These are phyloP conservation scores for Geotrypetes seraphini DNA, from an alignment of 2,797 vertebrate species.

Conservation along the genomic window DNA sequence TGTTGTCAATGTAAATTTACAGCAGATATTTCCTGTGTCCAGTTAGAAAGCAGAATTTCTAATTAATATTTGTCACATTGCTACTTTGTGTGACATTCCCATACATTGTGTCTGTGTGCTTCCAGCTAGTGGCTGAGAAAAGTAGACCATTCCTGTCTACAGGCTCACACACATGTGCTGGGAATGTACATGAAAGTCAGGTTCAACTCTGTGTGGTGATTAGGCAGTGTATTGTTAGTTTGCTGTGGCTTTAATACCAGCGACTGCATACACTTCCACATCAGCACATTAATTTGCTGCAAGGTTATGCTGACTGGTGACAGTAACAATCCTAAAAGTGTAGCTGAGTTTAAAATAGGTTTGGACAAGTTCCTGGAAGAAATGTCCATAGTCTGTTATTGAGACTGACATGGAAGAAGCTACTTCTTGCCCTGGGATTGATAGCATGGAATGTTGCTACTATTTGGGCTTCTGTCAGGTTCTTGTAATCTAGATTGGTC, in stretches of 20 bases:
- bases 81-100: conserved; percentile 1
- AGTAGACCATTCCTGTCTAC: not conserved
- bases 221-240: conserved; percentile 49
- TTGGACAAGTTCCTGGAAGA: too few relatives aligned
- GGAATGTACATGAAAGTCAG: not conserved
- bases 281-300: conserved; percentile 20
- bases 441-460: too few relatives aligned
- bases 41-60: too few relatives aligned
- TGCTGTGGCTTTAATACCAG: conserved; percentile 35
- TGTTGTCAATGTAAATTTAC: too few relatives aligned
- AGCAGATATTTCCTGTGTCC: too few relatives aligned
- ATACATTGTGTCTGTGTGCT: not conserved
- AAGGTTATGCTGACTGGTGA: not conserved
- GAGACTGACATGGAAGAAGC: too few relatives aligned
- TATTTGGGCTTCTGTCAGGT: too few relatives aligned
- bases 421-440: too few relatives aligned
- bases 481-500: too few relatives aligned
- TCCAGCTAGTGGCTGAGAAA: fast-evolving
- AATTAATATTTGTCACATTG: too few relatives aligned
- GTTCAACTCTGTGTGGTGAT: conserved; percentile 26
- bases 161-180: not conserved
- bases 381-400: too few relatives aligned
- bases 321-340: not conserved
- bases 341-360: too few relatives aligned
- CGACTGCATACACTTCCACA: conserved; percentile 43